These are phyloP conservation scores for Cosmia trapezina DNA, from an alignment of 2,888 invertebrate species.

Conservation along the genomic window DNA sequence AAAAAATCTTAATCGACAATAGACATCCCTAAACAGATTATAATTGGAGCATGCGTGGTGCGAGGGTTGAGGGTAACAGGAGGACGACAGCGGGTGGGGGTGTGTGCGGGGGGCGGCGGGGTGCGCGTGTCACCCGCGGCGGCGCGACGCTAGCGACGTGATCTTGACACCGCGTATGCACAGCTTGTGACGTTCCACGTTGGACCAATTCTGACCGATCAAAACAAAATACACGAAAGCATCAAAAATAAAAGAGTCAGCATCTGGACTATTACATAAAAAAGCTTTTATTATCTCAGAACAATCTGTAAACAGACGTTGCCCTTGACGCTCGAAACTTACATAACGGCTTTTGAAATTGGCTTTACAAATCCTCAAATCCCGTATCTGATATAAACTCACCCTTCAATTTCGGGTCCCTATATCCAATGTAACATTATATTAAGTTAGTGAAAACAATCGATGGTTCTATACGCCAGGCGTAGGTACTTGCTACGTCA, in stretches of 20 bases:
- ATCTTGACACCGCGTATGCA: constrained; percentile 89
- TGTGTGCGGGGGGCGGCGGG: constrained; percentile 63
- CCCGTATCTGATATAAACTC: constrained; percentile 45
- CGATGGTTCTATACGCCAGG: constrained; percentile 38
- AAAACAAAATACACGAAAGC: constrained; percentile 66
- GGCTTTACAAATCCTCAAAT: constrained; percentile 54
- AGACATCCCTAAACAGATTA: constrained; percentile 90
- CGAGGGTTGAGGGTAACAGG: constrained; percentile 82
- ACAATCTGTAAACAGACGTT: constrained; percentile 43
- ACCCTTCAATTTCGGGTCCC: constrained; percentile 52
- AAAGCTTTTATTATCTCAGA: constrained; percentile 33
- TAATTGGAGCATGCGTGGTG: constrained; percentile 91
- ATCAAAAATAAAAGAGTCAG: constrained; percentile 7
- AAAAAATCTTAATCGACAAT: constrained; percentile 84
- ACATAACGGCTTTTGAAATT: constrained; percentile 53
- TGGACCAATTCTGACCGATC: constrained; percentile 71
- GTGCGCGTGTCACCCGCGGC: constrained; percentile 83
- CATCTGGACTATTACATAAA: constrained; percentile 22
- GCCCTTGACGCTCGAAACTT: constrained; percentile 55
- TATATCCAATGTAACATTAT: constrained; percentile 49
- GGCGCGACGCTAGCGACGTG: constrained; percentile 83
- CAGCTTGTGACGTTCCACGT: constrained; percentile 81
- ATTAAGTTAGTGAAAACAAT: constrained; percentile 59
- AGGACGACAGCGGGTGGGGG: constrained; percentile 69
- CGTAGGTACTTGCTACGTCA: constrained; percentile 27